Conservation (phyloP, 1,140 invertebrate species). For the Camponotus floridanus region DNA sequence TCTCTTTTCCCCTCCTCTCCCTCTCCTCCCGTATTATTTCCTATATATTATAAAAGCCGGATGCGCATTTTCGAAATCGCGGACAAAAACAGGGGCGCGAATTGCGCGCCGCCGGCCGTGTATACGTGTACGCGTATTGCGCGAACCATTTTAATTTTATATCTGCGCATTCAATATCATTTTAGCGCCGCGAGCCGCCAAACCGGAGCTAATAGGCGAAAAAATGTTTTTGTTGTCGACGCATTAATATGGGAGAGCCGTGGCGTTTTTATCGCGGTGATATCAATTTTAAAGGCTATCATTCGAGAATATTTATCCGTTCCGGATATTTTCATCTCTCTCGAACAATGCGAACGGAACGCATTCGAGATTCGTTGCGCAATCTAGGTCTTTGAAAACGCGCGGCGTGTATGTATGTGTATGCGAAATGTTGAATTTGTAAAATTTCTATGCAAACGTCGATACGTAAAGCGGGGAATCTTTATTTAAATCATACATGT, state of each 20-base stretch:
- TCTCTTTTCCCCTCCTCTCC: background rate
- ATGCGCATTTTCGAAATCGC: slow-evolving; percentile 65
- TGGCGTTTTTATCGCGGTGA: slow-evolving; percentile 51
- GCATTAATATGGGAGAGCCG: slow-evolving; percentile 51
- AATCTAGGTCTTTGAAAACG: slow-evolving; percentile 23
- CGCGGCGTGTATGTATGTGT: background rate
- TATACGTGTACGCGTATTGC: background rate
- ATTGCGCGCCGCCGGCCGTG: slow-evolving; percentile 33
- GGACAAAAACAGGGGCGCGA: slow-evolving; percentile 50
- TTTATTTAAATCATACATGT: background rate
- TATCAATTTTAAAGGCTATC: slow-evolving; percentile 61
- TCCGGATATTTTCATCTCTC: slow-evolving; percentile 22
- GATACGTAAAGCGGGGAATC: background rate
- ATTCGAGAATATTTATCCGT: slow-evolving; percentile 50
- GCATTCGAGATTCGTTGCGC: background rate
- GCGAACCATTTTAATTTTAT: slow-evolving; percentile 59
- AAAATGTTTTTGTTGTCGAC: slow-evolving; percentile 61
- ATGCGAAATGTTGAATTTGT: background rate
- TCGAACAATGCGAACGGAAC: background rate
- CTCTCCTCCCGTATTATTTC: slow-evolving; percentile 38
- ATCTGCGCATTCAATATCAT: slow-evolving; percentile 61
- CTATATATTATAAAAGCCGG: slow-evolving; percentile 65
- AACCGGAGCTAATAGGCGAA: slow-evolving; percentile 60
- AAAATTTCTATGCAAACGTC: background rate
- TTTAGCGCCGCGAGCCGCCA: slow-evolving; percentile 63